Conservation (phyloP, 1,140 invertebrate species). For the Pseudomyrmex concolor region DNA sequence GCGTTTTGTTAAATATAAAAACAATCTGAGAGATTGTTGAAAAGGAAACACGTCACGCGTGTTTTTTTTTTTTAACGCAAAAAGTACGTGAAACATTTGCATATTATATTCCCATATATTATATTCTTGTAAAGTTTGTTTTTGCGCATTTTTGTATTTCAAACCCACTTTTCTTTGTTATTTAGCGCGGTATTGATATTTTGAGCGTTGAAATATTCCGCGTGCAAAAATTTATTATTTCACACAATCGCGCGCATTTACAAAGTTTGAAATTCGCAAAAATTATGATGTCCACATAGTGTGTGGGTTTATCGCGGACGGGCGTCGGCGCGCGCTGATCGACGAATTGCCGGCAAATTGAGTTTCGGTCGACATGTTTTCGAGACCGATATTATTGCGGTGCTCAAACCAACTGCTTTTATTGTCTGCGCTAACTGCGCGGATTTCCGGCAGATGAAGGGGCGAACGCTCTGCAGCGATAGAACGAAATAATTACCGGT, state of each 20-base stretch:
- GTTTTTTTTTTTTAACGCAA: neutral
- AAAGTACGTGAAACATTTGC: neutral
- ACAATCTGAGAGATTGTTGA: neutral
- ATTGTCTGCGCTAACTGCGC: conserved; percentile 49
- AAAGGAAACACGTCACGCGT: no score
- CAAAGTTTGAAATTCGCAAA: conserved; percentile 33
- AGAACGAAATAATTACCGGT: conserved; percentile 55
- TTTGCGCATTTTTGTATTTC: no score
- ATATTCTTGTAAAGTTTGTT: neutral
- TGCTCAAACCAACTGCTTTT: conserved; percentile 38
- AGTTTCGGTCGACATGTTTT: conserved; percentile 41
- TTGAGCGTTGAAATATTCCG: neutral
- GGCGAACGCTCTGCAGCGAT: neutral
- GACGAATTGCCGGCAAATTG: conserved; percentile 51
- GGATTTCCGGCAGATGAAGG: conserved; percentile 44
- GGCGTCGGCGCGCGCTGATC: conserved; percentile 17
- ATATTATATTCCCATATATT: neutral
- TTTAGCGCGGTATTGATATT: no score
- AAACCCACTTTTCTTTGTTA: no score
- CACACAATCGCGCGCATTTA: neutral
- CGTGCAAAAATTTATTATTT: conserved; percentile 23
- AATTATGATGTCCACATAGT: conserved; percentile 23
- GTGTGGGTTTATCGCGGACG: conserved; percentile 16
- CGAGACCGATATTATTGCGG: conserved; percentile 46
- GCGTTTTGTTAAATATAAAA: neutral